A percentile compares a stretch with the other conserved stretches of the same genome.
These are phyloP conservation scores for Ctenodactylus gundi DNA, from an alignment of 2,113 vertebrate genomes.

Conservation along the genomic window DNA sequence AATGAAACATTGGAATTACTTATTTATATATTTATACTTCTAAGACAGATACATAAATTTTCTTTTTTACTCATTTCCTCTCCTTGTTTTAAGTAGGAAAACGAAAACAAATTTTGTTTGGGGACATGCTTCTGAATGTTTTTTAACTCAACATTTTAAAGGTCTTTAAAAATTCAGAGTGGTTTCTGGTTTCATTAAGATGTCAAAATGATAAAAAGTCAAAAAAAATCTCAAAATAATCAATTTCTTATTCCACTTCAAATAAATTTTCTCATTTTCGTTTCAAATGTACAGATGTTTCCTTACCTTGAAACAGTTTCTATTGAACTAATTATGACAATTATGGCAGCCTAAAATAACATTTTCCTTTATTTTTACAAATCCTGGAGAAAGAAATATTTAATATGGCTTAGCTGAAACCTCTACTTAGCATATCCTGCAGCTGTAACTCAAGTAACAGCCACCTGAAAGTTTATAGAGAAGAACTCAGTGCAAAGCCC, in stretches of 20 bases:
- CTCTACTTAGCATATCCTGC: not conserved
- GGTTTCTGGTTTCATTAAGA: not conserved
- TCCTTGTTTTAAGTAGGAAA: not conserved
- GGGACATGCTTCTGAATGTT: not conserved
- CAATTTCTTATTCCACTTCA: not conserved
- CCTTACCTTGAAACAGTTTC: not conserved
- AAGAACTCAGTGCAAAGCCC: not conserved
- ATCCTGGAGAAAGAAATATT: too few relatives aligned
- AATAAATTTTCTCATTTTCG: not conserved
- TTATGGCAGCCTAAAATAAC: not conserved
- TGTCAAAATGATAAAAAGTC: not conserved
- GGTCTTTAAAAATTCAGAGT: not conserved
- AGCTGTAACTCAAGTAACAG: fast-evolving
- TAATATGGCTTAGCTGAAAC: not conserved
- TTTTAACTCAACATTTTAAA: not conserved
- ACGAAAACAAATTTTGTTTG: not conserved
- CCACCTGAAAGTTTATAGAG: not conserved
- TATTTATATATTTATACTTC: not conserved
- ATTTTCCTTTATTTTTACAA: not conserved
- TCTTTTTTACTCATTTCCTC: not conserved
- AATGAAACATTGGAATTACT: not conserved
- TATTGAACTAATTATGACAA: not conserved
- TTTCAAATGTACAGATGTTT: not conserved
- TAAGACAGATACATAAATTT: not conserved
- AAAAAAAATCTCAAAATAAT: not conserved